Evolutionary conservation across 2,113 vertebrate species (phyloP).

Genomic region (Oncorhynchus kisutch): DNA sequence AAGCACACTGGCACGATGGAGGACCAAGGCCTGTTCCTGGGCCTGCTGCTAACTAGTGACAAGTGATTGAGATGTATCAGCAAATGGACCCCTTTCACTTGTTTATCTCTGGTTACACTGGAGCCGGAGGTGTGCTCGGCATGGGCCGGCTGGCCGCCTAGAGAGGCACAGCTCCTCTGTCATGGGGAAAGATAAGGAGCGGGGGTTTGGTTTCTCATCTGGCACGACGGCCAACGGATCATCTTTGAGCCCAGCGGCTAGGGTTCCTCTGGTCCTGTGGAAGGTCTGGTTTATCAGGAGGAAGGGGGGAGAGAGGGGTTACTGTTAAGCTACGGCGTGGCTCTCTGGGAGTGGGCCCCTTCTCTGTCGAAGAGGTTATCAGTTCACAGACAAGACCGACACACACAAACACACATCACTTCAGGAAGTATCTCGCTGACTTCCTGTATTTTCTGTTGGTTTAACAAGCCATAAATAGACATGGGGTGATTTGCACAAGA

Average conservation of each 20-base stretch:
- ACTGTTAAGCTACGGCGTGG: neutral
- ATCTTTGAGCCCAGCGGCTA: neutral
- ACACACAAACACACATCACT: conserved; percentile 1
- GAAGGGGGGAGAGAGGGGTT: neutral
- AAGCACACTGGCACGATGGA: too few species aligned
- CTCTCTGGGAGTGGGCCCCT: neutral
- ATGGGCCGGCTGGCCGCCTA: neutral
- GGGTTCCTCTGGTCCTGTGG: neutral
- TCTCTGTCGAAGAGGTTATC: neutral
- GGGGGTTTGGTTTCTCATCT: conserved; percentile 51
- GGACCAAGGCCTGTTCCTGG: conserved; percentile 12
- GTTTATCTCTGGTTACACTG: conserved; percentile 56
- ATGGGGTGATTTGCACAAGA: conserved; percentile 15
- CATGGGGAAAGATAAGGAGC: conserved; percentile 33
- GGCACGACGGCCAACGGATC: conserved; percentile 1
- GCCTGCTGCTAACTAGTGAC: conserved; percentile 19
- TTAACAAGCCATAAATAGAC: conserved; percentile 15
- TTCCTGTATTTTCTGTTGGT: conserved; percentile 47
- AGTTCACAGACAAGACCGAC: neutral
- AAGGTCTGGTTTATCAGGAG: conserved; percentile 4
- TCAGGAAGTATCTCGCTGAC: conserved; percentile 22
- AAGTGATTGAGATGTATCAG: conserved; percentile 50
- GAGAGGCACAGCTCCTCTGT: conserved; percentile 23
- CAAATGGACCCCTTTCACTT: conserved; percentile 57
- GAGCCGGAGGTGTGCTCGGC: neutral